Evolutionary conservation across 2,888 invertebrate genomes (phyloP).

Genomic region (Halocaridina rubra): DNA sequence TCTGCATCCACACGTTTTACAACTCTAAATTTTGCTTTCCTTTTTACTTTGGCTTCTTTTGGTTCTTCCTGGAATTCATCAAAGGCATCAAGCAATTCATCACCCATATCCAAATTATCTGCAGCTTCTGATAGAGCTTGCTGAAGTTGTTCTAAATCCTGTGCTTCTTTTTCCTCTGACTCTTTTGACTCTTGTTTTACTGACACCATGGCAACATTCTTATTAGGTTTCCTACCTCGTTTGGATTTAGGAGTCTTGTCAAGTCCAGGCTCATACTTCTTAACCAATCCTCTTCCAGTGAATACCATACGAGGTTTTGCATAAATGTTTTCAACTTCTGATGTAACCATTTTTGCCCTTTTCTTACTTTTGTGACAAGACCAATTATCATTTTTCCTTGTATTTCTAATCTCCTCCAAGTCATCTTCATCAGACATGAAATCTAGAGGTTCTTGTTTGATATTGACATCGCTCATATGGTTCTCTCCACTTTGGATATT

Average conservation of each 20-base stretch:
- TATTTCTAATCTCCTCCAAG: background rate
- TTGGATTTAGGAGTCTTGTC: slow-evolving; percentile 37
- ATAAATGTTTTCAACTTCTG: slow-evolving; percentile 53
- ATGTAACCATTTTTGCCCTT: slow-evolving; percentile 50
- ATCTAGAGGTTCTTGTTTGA: slow-evolving; percentile 48
- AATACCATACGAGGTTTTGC: slow-evolving; percentile 59
- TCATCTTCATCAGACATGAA: slow-evolving; percentile 48
- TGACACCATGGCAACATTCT: slow-evolving; percentile 11
- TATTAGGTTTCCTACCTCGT: slow-evolving; percentile 49
- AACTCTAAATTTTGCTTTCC: slow-evolving; percentile 7
- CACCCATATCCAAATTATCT: slow-evolving; percentile 42
- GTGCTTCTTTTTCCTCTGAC: background rate
- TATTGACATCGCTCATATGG: background rate
- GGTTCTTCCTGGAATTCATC: slow-evolving; percentile 30
- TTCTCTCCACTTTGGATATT: background rate
- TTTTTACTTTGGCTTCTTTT: slow-evolving; percentile 19
- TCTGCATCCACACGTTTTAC: slow-evolving; percentile 44
- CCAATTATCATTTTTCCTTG: background rate
- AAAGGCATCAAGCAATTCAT: slow-evolving; percentile 39
- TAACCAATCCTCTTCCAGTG: slow-evolving; percentile 50
- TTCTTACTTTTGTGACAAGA: slow-evolving; percentile 13
- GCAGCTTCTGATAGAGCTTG: slow-evolving; percentile 44
- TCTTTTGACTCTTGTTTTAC: slow-evolving; percentile 47
- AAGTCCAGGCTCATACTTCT: slow-evolving; percentile 45
- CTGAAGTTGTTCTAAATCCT: slow-evolving; percentile 45